Evolutionary conservation across 2,797 vertebrate species (phyloP).

Genomic region (Champsocephalus esox): DNA sequence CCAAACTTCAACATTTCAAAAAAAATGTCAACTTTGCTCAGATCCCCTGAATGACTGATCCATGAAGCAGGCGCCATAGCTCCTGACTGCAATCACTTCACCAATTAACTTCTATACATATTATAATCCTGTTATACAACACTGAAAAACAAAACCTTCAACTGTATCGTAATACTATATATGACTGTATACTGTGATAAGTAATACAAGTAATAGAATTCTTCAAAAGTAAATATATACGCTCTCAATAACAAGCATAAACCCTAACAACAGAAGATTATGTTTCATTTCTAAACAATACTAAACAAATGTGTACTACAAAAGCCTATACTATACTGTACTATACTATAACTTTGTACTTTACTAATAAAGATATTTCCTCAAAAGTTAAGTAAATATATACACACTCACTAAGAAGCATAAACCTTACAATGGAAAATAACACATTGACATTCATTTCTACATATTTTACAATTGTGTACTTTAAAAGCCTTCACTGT

Average conservation of each 20-base stretch:
- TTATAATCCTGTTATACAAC: neutral
- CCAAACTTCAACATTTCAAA: neutral
- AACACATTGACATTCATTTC: neutral
- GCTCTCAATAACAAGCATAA: constrained; percentile 12
- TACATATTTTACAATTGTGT: neutral
- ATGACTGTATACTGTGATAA: too few relatives aligned
- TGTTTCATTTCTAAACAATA: too few relatives aligned
- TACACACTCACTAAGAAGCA: constrained; percentile 9
- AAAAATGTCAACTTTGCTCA: neutral
- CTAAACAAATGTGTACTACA: too few relatives aligned
- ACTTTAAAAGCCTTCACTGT: neutral
- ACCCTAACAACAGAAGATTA: neutral
- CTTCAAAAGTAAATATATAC: too few relatives aligned
- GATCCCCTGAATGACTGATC: constrained; percentile 26
- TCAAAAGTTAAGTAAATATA: too few relatives aligned
- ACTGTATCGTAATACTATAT: too few relatives aligned
- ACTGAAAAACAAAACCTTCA: too few relatives aligned
- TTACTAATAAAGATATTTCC: too few relatives aligned
- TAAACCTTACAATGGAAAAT: neutral
- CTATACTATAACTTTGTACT: too few relatives aligned
- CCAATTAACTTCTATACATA: neutral
- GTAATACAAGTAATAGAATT: too few relatives aligned
- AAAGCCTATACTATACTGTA: too few relatives aligned
- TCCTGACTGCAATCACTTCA: constrained; percentile 7
- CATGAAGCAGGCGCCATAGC: constrained; percentile 1